Conservation (phyloP, 2,888 invertebrate species). For the Apodemia zela region DNA sequence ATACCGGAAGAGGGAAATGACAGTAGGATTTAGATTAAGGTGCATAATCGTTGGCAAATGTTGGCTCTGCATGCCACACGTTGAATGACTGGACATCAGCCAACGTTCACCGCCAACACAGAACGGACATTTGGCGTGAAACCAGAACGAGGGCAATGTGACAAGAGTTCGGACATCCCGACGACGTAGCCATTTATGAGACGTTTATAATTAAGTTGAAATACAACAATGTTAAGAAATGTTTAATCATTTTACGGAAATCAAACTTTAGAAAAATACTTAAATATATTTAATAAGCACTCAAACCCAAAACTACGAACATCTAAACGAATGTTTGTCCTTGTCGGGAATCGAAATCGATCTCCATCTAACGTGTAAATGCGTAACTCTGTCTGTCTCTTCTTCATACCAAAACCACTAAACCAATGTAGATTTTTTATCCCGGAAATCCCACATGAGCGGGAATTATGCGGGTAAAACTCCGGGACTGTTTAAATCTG, state of each 20-base stretch:
- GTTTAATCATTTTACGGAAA: not conserved
- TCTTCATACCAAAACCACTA: too few relatives aligned
- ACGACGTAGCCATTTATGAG: slow-evolving; percentile 11
- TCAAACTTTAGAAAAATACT: not conserved
- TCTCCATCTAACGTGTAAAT: too few relatives aligned
- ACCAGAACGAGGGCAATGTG: slow-evolving; percentile 54
- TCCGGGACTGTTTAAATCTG: too few relatives aligned
- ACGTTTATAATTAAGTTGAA: not conserved
- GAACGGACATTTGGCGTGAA: slow-evolving; percentile 46
- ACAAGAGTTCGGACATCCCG: slow-evolving; percentile 41
- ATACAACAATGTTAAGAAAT: not conserved
- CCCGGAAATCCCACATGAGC: too few relatives aligned
- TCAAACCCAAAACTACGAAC: too few relatives aligned
- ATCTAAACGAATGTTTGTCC: too few relatives aligned
- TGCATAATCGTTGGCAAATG: slow-evolving; percentile 38
- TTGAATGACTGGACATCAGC: slow-evolving; percentile 53
- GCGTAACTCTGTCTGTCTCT: too few relatives aligned
- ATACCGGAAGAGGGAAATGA: slow-evolving; percentile 61
- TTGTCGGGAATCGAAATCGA: too few relatives aligned
- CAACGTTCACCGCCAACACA: slow-evolving; percentile 34
- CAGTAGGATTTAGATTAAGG: slow-evolving; percentile 44
- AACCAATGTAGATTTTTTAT: too few relatives aligned
- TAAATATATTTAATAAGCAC: too few relatives aligned
- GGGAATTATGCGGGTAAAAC: too few relatives aligned
- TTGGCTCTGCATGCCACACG: slow-evolving; percentile 37